Conservation (phyloP, 2,888 invertebrate species). For the Rotaria socialis region DNA sequence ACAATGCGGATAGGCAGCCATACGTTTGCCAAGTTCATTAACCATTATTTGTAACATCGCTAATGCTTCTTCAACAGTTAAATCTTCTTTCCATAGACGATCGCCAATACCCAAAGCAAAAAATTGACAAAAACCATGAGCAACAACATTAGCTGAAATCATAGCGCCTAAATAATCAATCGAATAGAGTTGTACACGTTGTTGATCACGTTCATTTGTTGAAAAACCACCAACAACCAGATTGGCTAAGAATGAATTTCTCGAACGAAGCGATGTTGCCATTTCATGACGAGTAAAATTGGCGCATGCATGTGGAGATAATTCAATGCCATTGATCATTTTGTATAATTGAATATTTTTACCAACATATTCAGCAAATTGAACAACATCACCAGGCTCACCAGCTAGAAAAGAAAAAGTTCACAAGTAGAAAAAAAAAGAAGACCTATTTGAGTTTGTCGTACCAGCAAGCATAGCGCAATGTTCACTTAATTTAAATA, state of each 20-base stretch:
- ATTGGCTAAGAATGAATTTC: constrained; percentile 64
- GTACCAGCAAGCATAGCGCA: constrained; percentile 24
- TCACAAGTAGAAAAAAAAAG: too few relatives aligned
- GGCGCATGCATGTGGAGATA: constrained; percentile 84
- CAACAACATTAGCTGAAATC: constrained; percentile 78
- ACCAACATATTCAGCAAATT: constrained; percentile 93
- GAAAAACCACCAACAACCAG: constrained; percentile 83
- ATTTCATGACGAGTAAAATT: constrained; percentile 86
- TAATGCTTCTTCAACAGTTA: constrained; percentile 62
- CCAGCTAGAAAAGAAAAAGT: constrained; percentile 65
- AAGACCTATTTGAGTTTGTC: too few relatives aligned
- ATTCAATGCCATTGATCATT: constrained; percentile 73
- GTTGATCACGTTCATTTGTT: constrained; percentile 60
- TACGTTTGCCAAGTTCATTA: constrained; percentile 38
- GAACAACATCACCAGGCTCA: constrained; percentile 90
- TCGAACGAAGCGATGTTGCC: constrained; percentile 81
- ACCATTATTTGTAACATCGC: constrained; percentile 43
- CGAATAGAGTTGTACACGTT: constrained; percentile 76
- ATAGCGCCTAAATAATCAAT: constrained; percentile 92
- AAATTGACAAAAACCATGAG: constrained; percentile 90
- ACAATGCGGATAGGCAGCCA: constrained; percentile 30
- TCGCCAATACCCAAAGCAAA: constrained; percentile 90
- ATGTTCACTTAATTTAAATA: constrained; percentile 30
- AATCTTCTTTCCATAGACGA: constrained; percentile 64
- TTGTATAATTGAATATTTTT: constrained; percentile 97